These are phyloP conservation scores for Tethea ocularis DNA, from an alignment of 2,888 invertebrate genomes.

Conservation along the genomic window DNA sequence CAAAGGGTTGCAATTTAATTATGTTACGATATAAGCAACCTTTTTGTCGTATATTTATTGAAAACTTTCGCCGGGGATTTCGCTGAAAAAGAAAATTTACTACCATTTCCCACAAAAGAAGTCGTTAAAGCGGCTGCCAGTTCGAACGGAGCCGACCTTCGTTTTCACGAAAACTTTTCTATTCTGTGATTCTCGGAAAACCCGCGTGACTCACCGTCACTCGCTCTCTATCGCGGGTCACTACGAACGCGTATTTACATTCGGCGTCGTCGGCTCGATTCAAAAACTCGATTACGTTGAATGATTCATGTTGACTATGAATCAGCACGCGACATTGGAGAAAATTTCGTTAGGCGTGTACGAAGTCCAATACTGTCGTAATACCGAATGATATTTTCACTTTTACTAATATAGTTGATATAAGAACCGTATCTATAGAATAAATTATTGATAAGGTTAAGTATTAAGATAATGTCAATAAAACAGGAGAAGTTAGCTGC, in stretches of 20 bases:
- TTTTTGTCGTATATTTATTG: conserved; percentile 24
- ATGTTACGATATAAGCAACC: conserved; percentile 15
- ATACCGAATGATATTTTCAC: conserved; percentile 12
- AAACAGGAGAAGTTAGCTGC: conserved; percentile 53
- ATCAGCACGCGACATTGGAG: conserved; percentile 68
- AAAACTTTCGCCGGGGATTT: conserved; percentile 22
- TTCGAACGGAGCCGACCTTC: conserved; percentile 62
- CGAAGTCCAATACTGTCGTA: conserved; percentile 11
- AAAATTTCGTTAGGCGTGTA: conserved; percentile 51
- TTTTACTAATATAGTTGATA: conserved; percentile 7
- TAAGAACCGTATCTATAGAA: conserved; percentile 6
- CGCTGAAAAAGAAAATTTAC: conserved; percentile 38
- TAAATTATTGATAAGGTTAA: conserved; percentile 40
- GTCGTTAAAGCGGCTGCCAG: conserved; percentile 43
- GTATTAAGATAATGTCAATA: conserved; percentile 46
- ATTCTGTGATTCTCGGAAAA: conserved; percentile 78
- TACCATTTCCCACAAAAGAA: conserved; percentile 41
- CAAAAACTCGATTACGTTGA: conserved; percentile 80
- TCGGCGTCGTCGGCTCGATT: conserved; percentile 71
- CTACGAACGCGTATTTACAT: conserved; percentile 78
- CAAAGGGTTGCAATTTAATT: conserved; percentile 40
- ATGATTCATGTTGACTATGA: conserved; percentile 78
- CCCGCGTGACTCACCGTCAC: conserved; percentile 76
- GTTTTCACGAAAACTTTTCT: conserved; percentile 77
- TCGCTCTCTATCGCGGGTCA: conserved; percentile 75